Conservation (phyloP, 2,797 vertebrate species). For the Anomalospiza imberbis region DNA sequence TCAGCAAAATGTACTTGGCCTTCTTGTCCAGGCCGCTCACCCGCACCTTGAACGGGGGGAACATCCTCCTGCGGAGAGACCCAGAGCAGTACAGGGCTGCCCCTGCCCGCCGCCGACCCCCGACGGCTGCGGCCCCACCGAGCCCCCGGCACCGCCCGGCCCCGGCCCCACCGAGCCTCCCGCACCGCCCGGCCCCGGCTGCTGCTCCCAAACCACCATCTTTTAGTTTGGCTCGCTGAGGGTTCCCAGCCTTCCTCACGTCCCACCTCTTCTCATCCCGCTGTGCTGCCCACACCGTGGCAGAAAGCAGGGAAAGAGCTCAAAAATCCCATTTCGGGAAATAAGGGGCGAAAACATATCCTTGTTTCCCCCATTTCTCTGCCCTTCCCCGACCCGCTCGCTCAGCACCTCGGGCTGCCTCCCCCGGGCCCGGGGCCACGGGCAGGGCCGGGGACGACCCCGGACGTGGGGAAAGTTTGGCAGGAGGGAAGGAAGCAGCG, state of each 20-base stretch:
- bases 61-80: constrained; percentile 88
- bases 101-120: neutral
- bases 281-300: neutral
- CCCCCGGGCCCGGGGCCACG: neutral
- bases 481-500: neutral
- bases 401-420: neutral
- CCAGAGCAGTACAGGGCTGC: neutral
- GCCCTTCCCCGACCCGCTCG: neutral
- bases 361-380: neutral
- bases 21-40: constrained; percentile 97
- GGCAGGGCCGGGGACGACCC: neutral
- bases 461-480: neutral
- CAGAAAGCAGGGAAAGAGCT: neutral
- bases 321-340: neutral
- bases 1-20: constrained; percentile 95
- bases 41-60: constrained; percentile 95
- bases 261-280: neutral
- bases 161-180: neutral
- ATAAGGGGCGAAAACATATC: neutral
- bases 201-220: neutral
- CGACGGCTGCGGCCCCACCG: neutral
- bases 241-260: neutral
- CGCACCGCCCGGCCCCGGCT: neutral
- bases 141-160: neutral
- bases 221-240: neutral